Evolutionary conservation across 2,888 invertebrate species (phyloP).

Genomic region (Microplitis deprimator): DNA sequence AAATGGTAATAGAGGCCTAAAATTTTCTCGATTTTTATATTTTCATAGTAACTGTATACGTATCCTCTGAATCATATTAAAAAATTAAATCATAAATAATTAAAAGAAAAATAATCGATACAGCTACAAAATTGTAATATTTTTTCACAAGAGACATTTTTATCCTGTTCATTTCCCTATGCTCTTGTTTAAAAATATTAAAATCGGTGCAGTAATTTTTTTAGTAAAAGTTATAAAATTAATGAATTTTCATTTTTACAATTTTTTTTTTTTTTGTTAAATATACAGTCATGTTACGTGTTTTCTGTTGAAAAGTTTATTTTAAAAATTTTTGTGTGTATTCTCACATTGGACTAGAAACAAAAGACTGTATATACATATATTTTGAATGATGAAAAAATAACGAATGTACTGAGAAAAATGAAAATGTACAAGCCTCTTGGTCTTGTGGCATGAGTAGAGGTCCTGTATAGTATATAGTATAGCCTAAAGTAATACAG

Average conservation of each 20-base stretch:
- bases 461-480: not conserved
- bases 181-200: too few species aligned
- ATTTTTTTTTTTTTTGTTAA: not conserved
- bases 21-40: too few species aligned
- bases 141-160: too few species aligned
- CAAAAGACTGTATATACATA: slow-evolving; percentile 14
- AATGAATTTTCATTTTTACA: not conserved
- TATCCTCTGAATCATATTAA: too few species aligned
- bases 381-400: not conserved
- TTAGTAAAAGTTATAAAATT: too few species aligned
- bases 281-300: not conserved
- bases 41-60: too few species aligned
- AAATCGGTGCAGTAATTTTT: too few species aligned
- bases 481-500: slow-evolving; percentile 2
- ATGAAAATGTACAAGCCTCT: slow-evolving; percentile 17
- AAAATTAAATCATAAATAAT: too few species aligned
- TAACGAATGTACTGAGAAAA: not conserved
- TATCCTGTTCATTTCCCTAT: too few species aligned
- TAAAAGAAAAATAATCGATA: too few species aligned
- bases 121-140: too few species aligned
- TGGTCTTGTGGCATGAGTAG: not conserved
- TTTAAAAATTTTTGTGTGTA: not conserved
- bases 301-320: not conserved
- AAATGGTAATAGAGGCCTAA: too few species aligned
- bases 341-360: not conserved